Base-by-base conservation (phyloP, 2,888 invertebrate species). In the Heliconius ismenius region DNA sequence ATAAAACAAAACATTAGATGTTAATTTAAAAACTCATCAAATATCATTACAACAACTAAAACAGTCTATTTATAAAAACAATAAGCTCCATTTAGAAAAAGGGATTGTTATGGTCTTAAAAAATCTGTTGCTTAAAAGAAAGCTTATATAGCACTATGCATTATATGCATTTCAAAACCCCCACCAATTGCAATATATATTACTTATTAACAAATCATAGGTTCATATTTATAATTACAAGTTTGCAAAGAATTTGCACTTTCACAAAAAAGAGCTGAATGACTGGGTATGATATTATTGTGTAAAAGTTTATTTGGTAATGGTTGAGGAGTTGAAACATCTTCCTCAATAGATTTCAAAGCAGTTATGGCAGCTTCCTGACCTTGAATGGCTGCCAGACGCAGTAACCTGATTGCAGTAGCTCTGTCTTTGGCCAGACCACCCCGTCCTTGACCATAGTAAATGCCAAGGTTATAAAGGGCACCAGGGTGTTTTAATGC, bases 381-480 rank as follows among this genome's bases (percentile, higher is more conserved):
- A 1, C 96, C 96, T 80, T 94, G 92, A 10, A 95, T 95, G 4
- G 96, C 96, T 63, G 95, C 94, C 54, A 91, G 87, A 65, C 95
- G 95, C 64, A 95, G 89, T 68, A 95, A 85, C 24, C 94, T 88
- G 3, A 90, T 89, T 2, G 96, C 96, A 26, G 88, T 93, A n/a
- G 88, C 86, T 10, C 87, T 84, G 84, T 96, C 93, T 21, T 90
- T 86, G 10, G 89, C 82, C 2, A 96, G 88, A 0, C 95, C 96
- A 21, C 96, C 96, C 79, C 95, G 89, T 1, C 96, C 96, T 84
- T 96, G 96, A 3, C 96, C 95, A 85, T 96, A 95, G 84, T 95
- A 95, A 70, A 96, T 94, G 4, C 96, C 96, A 74, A 97, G 92
- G 85, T 97, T 97, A 86, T 96, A 97, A 83, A 96, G 92, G 0